phyloP scores from a whole-genome alignment of 2,797 vertebrate genomes.

The Poecilia velifera region DNA sequence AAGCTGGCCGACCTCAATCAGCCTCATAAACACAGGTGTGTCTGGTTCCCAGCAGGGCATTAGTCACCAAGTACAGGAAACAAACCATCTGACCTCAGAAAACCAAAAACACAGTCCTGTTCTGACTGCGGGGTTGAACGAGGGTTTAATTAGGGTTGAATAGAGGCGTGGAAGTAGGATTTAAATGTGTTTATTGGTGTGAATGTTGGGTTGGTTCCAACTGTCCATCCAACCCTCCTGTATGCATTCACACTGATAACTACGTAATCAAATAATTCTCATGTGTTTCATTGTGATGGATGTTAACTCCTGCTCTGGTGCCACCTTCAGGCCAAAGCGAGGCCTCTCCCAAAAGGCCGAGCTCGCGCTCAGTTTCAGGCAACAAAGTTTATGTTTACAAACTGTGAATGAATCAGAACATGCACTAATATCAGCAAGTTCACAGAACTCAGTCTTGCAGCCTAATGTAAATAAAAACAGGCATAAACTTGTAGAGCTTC shows the following conservation, averaged over 20 bases:
- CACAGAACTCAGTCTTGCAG: no score
- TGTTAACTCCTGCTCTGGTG: not conserved
- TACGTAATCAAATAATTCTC: not conserved
- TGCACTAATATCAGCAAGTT: no score
- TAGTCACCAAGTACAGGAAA: not conserved
- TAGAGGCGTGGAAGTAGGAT: no score
- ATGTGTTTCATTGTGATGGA: not conserved
- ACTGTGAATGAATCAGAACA: no score
- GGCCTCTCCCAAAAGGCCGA: not conserved
- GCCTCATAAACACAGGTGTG: not conserved
- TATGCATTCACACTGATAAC: not conserved
- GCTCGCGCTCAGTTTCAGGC: not conserved
- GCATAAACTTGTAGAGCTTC: no score
- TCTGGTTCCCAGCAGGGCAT: not conserved
- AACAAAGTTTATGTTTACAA: no score
- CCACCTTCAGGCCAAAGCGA: constrained; percentile 6
- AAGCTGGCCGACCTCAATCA: not conserved
- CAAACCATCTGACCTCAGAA: not conserved
- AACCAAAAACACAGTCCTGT: not conserved
- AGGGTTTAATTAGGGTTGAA: no score
- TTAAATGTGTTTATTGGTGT: no score
- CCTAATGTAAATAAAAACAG: no score
- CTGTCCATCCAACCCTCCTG: no score
- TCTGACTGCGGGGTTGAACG: no score
- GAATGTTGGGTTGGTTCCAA: no score